Evolutionary conservation across 1,140 invertebrate species (phyloP).

Genomic region (Myzus persicae): DNA sequence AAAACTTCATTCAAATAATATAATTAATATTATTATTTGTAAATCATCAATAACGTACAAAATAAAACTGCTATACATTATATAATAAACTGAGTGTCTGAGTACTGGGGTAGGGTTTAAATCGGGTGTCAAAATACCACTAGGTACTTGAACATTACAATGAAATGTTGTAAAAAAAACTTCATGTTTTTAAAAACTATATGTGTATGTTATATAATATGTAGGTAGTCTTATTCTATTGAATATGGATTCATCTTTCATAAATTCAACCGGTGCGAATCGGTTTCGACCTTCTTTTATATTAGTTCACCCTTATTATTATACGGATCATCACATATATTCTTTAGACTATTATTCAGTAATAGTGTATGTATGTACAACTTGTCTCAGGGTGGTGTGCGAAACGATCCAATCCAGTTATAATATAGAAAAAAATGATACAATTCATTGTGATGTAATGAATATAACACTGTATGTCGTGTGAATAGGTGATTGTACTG

Average conservation of each 20-base stretch:
- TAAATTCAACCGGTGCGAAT: slow-evolving; percentile 6
- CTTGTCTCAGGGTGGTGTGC: not conserved
- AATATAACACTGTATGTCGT: not conserved
- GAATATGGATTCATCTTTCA: not conserved
- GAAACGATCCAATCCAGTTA: not conserved
- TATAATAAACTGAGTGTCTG: not conserved
- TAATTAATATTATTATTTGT: not conserved
- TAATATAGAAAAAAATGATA: not conserved
- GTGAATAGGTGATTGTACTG: not conserved
- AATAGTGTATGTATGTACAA: not conserved
- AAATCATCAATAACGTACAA: not conserved
- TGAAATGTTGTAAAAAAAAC: not conserved
- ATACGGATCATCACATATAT: not conserved
- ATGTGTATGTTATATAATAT: not conserved
- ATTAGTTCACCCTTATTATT: not conserved
- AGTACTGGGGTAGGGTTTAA: not conserved
- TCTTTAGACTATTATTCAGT: not conserved
- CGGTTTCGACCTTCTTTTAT: not conserved
- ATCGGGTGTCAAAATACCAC: not conserved
- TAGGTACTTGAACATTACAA: not conserved
- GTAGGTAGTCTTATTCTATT: not conserved
- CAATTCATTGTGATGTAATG: not conserved
- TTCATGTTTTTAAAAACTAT: not conserved
- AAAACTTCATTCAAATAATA: not conserved
- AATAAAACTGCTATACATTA: not conserved